Conservation (phyloP, 2,888 invertebrate genomes). For the Flexamia atlantica region DNA sequence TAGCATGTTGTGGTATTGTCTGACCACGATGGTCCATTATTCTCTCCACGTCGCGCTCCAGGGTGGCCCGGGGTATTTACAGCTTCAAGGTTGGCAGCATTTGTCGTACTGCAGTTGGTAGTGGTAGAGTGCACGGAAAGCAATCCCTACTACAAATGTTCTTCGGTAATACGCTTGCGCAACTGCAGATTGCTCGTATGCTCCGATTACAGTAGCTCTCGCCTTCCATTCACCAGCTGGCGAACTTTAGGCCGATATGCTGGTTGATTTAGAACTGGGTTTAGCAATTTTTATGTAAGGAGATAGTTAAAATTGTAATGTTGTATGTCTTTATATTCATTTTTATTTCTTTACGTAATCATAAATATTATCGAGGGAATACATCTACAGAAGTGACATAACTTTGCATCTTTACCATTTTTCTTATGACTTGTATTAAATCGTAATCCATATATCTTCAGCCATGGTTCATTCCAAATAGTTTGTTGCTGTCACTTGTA, state of each 20-base stretch:
- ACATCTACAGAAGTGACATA: no score
- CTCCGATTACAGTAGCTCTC: not conserved
- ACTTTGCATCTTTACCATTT: no score
- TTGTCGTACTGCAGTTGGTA: not conserved
- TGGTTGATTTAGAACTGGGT: no score
- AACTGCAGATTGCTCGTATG: not conserved
- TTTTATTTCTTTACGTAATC: no score
- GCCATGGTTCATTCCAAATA: no score
- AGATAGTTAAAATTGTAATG: no score
- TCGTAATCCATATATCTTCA: no score
- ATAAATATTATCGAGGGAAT: no score
- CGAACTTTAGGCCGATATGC: not conserved
- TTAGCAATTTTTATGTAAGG: no score
- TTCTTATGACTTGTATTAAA: no score
- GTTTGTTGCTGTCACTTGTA: no score
- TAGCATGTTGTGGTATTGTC: slow-evolving; percentile 31
- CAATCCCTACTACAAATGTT: not conserved
- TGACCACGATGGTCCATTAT: slow-evolving; percentile 34
- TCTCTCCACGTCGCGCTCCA: slow-evolving; percentile 32
- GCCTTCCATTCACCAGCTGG: not conserved
- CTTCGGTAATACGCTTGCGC: slow-evolving; percentile 8
- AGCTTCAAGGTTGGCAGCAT: slow-evolving; percentile 16
- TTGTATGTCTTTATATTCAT: no score
- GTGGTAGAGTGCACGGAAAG: not conserved
- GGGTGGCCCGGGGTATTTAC: slow-evolving; percentile 39